Conservation (phyloP, 1,140 invertebrate genomes). For the Reticulitermes speratus region DNA sequence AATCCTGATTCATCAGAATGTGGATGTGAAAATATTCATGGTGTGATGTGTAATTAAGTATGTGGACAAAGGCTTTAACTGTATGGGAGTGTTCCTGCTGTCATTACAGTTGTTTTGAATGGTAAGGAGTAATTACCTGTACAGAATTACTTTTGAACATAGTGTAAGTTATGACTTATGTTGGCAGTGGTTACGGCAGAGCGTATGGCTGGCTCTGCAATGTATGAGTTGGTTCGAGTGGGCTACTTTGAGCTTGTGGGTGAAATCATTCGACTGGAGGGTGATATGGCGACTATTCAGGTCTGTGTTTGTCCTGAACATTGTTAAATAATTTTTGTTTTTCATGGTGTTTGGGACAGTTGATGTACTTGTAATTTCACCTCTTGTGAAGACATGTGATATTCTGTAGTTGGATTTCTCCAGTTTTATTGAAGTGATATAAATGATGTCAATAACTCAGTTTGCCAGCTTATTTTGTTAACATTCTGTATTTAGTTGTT, state of each 20-base stretch:
- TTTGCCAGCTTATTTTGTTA: too few relatives aligned
- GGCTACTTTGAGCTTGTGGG: constrained; percentile 98
- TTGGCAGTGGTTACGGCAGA: constrained; percentile 95
- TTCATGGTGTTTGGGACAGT: not conserved
- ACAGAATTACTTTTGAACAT: too few relatives aligned
- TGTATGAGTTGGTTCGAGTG: constrained; percentile 99
- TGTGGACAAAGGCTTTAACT: too few relatives aligned
- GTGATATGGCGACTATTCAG: constrained; percentile 99
- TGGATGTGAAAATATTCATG: too few relatives aligned
- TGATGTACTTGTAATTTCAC: not conserved
- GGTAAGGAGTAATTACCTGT: too few relatives aligned
- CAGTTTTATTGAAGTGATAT: too few relatives aligned
- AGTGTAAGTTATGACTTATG: not conserved
- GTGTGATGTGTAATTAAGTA: too few relatives aligned
- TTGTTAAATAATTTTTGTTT: not conserved
- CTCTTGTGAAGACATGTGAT: not conserved
- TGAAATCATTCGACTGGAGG: constrained; percentile 99
- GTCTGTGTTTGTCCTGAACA: constrained; percentile 45
- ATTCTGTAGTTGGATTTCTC: not conserved
- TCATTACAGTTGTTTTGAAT: too few relatives aligned
- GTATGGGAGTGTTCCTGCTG: too few relatives aligned
- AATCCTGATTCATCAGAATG: too few relatives aligned
- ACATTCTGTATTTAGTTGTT: too few relatives aligned
- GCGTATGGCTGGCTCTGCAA: constrained; percentile 98
- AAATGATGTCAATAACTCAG: too few relatives aligned